Percentiles rank a stretch among this genome's conserved stretches.
Conservation (phyloP, 1,140 invertebrate genomes). For the Hestina assimilis region DNA sequence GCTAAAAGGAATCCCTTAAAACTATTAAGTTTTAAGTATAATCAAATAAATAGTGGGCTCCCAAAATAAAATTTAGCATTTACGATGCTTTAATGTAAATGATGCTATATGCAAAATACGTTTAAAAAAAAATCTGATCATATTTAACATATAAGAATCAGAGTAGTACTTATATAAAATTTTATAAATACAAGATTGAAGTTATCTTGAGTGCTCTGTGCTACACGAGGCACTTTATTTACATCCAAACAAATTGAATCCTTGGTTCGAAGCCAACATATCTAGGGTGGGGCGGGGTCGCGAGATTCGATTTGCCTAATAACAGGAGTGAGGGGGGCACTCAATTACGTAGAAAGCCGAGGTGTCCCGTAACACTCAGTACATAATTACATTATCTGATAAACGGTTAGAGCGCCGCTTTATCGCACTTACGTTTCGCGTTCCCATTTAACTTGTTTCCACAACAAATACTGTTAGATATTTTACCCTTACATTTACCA, state of each 20-base stretch:
- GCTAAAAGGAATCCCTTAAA: background rate
- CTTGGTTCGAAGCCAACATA: conserved; percentile 60
- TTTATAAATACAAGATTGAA: conserved; percentile 33
- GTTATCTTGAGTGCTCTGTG: conserved; percentile 28
- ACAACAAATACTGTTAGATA: no score
- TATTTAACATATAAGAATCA: no score
- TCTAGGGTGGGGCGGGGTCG: conserved; percentile 31
- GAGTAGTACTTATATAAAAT: no score
- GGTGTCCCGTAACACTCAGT: conserved; percentile 68
- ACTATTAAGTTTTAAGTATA: no score
- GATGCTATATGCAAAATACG: no score
- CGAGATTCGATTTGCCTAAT: conserved; percentile 76
- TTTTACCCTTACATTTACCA: no score
- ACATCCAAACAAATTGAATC: conserved; percentile 72
- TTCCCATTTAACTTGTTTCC: conserved; percentile 13
- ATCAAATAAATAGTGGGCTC: no score
- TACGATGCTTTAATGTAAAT: no score
- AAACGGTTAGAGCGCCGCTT: conserved; percentile 48
- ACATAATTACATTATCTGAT: conserved; percentile 77
- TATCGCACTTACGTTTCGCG: background rate
- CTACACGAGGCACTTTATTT: conserved; percentile 62
- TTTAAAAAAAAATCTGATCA: no score
- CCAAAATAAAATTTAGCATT: no score
- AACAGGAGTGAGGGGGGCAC: conserved; percentile 62
- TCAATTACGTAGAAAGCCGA: conserved; percentile 71